Evolutionary conservation across 2,113 vertebrate genomes (phyloP).

Genomic region (Ceyx margarethae): DNA sequence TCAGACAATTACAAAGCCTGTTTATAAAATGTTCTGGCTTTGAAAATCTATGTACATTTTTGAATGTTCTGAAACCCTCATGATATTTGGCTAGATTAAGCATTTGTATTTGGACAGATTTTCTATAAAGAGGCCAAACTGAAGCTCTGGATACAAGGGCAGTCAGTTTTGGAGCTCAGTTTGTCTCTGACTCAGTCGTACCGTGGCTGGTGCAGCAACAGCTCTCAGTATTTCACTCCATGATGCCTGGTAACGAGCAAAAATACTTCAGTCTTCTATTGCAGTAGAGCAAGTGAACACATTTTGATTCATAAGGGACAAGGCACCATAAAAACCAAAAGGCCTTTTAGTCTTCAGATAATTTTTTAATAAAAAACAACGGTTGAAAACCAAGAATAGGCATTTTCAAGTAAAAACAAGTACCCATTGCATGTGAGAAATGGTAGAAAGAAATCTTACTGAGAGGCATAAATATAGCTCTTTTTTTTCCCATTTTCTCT

Average conservation of each 20-base stretch:
- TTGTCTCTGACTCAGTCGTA: background rate
- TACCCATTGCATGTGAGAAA: background rate
- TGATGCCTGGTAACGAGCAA: background rate
- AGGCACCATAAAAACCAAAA: background rate
- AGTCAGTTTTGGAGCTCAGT: background rate
- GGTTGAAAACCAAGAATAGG: background rate
- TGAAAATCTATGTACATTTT: background rate
- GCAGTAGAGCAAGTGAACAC: background rate
- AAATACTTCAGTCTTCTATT: background rate
- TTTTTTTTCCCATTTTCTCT: background rate
- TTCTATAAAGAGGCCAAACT: background rate
- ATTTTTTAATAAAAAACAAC: background rate
- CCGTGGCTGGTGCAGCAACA: background rate
- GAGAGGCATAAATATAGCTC: background rate
- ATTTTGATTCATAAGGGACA: background rate
- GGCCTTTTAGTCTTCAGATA: background rate
- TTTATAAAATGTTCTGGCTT: background rate
- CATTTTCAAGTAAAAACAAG: background rate
- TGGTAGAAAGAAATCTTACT: background rate
- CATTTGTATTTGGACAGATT: background rate
- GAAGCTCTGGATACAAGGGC: background rate
- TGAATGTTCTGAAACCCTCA: background rate
- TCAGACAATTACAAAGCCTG: background rate
- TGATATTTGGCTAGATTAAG: background rate
- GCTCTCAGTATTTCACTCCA: background rate